Base-by-base conservation (phyloP, 2,113 vertebrate species). In the Triplophysa rosa region DNA sequence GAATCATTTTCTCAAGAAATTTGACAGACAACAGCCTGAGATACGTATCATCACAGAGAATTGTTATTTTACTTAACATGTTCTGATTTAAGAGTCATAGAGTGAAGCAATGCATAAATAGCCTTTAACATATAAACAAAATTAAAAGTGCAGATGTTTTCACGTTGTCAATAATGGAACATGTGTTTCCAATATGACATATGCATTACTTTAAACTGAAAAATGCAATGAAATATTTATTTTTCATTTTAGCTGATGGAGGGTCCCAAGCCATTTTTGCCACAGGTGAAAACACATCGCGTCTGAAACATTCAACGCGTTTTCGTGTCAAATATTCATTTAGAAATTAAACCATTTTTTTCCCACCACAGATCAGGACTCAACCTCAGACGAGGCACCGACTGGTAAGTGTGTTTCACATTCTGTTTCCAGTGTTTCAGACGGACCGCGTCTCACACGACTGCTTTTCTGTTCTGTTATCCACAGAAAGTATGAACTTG, bases 301-400 rank as follows among this genome's bases (percentile, higher is more conserved):
- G 4, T 16, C 45, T 45, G 4, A 49, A 9, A 16, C 49, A 16
- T 17, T 37, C 33, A 37, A 3, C 33, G 5, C 33, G 1, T 37
- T 37, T 37, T 37, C 33, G 7, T 7, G 33, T 6, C 33, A 7
- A 8, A 37, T 37, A 37, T 37, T 37, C 0, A 37, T 37, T 6
- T 37, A 37, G 26, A 29, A 29, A 29, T 29, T 0, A 29, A 37
- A 37, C 14, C 6, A 54, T 54, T 70, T 37, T 64, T 21, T 62
- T 1, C 16, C 37, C 40, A 42, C 21, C 45, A 73, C 80, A 92
- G 91, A 89, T 84, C 91, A 89, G 78, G 92, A 92, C 56, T 90
- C 89, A 2, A 89, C 87, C 1, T 93, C 92, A 65, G 89, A 91
- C 78, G 92, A 93, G 85, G 88, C 87, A 67, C 92, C 91, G 0